Evolutionary conservation across 2,888 invertebrate genomes (phyloP), one percentile per base, ranked within the genome.

Genomic region (Scaptomyza polygonia): DNA sequence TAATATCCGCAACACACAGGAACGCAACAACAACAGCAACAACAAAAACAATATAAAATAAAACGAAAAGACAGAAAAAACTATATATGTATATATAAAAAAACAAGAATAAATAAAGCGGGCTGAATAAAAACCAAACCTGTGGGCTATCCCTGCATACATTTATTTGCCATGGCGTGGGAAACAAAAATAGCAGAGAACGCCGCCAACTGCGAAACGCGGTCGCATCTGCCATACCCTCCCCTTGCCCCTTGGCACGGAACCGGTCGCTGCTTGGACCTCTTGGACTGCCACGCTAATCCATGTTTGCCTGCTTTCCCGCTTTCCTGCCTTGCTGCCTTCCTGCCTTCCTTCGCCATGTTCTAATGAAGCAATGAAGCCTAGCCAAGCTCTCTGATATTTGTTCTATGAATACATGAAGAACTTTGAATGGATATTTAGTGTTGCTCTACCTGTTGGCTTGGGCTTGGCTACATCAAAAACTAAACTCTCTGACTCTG

Each of bases 1-100:
- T 84, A 84, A 84, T 84, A 86, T 86, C 83, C 86, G 83, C 78
- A 16, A 39, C 39, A 78, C 78, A 83, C 59, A 71, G 80, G 72
- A 85, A 83, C 81, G 72, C 69, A 68, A 42, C 55, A 48, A 9
- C 21, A 27, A 39, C 43, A 64, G 43, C 48, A 42, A 54, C 32
- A 54, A 27, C 52, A 47, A 49, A 21, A n/a, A n/a, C n/a, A n/a
- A 57, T 30, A 51, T 49, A 63, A 67, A 51, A 59, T 52, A 54
- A 51, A 36, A 25, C 39, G 42, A 34, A 12, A 5, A 16, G 16
- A 32, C 6, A n/a, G 16, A 34, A 14, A 21, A 25, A 45, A 6
- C n/a, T n/a, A n/a, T n/a, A n/a, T n/a, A n/a, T n/a, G n/a, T 0
- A 25, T 3, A 27, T 0, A 45, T 9, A 12, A 48, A 32, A 29